phyloP scores from a whole-genome alignment of 2,888 invertebrate genomes.

The Eristalis arbustorum region DNA sequence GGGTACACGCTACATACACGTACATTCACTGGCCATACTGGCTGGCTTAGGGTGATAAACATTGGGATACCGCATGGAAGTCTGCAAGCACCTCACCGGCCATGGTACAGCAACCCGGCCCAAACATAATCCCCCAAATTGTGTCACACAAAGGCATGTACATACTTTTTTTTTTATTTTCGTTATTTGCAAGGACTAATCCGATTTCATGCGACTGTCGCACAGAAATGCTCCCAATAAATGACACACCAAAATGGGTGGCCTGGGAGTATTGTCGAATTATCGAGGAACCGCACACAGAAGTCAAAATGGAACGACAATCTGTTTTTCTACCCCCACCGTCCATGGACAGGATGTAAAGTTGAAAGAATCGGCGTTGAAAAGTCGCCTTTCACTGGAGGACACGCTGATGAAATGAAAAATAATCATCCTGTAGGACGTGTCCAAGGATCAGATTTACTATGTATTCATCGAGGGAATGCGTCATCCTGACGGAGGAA shows the following conservation, averaged over 20 bases:
- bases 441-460: conserved; percentile 2
- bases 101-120: conserved; percentile 1
- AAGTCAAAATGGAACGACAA: background rate
- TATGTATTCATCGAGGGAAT: background rate
- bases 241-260: background rate
- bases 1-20: background rate
- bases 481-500: background rate
- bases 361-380: conserved; percentile 4
- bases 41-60: conserved; percentile 31
- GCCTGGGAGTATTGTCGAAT: conserved; percentile 26
- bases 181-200: conserved; percentile 48
- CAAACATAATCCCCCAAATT: conserved; percentile 47
- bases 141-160: conserved; percentile 33
- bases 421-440: background rate
- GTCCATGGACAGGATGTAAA: background rate
- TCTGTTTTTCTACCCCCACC: conserved; percentile 5
- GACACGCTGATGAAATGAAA: background rate
- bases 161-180: conserved; percentile 25
- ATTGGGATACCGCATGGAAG: conserved; percentile 24
- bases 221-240: conserved; percentile 18
- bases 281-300: conserved; percentile 26
- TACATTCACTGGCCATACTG: background rate
- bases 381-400: background rate
- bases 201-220: conserved; percentile 44
- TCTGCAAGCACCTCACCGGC: background rate